Percentiles rank a stretch among this genome's conserved stretches.
These are phyloP conservation scores for Hippocampus barbouri DNA, from an alignment of 2,113 vertebrate species.

Conservation along the genomic window DNA sequence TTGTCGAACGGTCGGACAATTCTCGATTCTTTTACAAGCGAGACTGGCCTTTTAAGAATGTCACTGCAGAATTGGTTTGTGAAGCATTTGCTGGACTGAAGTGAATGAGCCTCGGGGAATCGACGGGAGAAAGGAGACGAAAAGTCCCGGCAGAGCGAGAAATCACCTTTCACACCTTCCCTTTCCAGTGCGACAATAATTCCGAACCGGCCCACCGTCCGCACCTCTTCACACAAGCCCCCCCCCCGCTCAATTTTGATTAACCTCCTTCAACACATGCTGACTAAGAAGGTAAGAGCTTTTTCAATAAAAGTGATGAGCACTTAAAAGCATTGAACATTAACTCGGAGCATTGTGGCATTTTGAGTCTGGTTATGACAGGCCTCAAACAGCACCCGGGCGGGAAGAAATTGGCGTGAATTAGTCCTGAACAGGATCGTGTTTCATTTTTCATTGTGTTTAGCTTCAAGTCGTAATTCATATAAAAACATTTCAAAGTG, in stretches of 20 bases:
- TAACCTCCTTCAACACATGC: constrained; percentile 33
- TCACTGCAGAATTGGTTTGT: constrained; percentile 71
- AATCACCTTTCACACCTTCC: constrained; percentile 58
- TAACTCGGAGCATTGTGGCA: background rate
- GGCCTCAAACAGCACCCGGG: background rate
- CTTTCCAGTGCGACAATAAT: constrained; percentile 51
- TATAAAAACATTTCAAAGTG: background rate
- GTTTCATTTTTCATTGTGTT: background rate
- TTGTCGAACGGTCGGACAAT: constrained; percentile 37
- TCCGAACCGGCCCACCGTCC: constrained; percentile 17
- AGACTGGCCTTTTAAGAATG: constrained; percentile 68
- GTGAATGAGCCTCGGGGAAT: constrained; percentile 65
- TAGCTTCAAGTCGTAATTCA: background rate
- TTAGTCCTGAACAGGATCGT: background rate
- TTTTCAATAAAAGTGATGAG: constrained; percentile 2
- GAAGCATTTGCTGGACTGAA: constrained; percentile 70
- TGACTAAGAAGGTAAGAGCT: background rate
- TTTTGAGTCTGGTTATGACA: background rate
- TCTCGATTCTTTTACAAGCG: constrained; percentile 54
- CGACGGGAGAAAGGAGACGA: constrained; percentile 20
- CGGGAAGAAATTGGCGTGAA: background rate
- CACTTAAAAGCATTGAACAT: background rate
- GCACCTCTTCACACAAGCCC: constrained; percentile 26
- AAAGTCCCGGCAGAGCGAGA: constrained; percentile 14
- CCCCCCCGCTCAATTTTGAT: constrained; percentile 37